Base-by-base conservation (phyloP, 2,113 vertebrate genomes). In the Halichoeres trimaculatus region DNA sequence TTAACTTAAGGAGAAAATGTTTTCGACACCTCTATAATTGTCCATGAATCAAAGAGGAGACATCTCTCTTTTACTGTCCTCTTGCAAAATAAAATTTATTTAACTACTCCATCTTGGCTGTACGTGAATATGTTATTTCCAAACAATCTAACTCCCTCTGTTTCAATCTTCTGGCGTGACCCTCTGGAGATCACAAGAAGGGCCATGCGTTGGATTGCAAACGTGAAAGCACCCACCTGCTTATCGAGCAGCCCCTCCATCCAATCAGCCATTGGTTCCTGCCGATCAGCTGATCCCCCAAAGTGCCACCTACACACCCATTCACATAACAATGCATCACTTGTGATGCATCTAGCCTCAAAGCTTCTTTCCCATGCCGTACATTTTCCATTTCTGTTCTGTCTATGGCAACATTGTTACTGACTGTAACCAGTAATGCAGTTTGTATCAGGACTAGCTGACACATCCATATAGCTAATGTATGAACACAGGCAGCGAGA, bases 301-400 rank as follows among this genome's bases (percentile, higher is more conserved):
- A 57, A 63, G 74, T 43, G 13, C 78, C 83, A 72, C 75, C 74
- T 72, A 79, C 67, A 68, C 71, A 41, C 10, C 16, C 60, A 53
- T 63, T 57, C 70, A 75, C 66, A 63, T 59, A 74, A 63, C 59
- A 61, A 14, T 26, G 4, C 20, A 17, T n/a, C 6, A 34, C 35
- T 54, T 45, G 35, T 47, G 1, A 22, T 41, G 17, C 13, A 30
- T 45, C 43, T 3, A 45, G 43, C 43, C 52, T 40, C 8, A 12
- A 3, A 57, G 61, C 36, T 56, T 19, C 8, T 51, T 63, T 43
- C 34, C 8, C 3, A 10, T 1, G 41, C 8, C 17, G 35, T 52
- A 8, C 19, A 54, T 58, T 67, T 14, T 79, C 10, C 0, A 14
- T 0, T 22, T 69, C 45, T 24, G 11, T 34, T 68, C 19, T 4